These are phyloP conservation scores for Drosophila seclusa DNA, from an alignment of 2,888 invertebrate genomes.

Conservation along the genomic window DNA sequence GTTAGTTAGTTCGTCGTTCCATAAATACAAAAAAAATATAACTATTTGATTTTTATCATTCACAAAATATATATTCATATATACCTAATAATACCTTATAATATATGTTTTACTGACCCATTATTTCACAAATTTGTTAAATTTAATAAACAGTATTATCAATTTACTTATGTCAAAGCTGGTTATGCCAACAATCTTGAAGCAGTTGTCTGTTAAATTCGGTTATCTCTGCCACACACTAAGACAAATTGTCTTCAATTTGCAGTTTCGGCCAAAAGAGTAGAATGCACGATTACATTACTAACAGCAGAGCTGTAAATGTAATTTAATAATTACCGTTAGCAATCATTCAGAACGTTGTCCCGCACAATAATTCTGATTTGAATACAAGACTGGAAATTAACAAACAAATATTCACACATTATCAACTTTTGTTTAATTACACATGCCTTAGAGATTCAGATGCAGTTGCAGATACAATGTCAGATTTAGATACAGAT, in stretches of 20 bases:
- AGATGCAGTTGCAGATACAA: constrained; percentile 7
- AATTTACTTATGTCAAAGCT: constrained; percentile 35
- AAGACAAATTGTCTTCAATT: neutral
- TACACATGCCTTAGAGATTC: constrained; percentile 52
- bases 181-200: constrained; percentile 10
- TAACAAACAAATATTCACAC: constrained; percentile 73
- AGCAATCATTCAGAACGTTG: constrained; percentile 22
- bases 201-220: constrained; percentile 20
- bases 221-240: constrained; percentile 7
- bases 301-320: constrained; percentile 42
- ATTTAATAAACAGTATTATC: constrained; percentile 36
- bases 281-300: neutral
- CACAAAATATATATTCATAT: neutral
- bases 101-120: neutral
- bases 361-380: constrained; percentile 1
- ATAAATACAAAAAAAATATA: neutral
- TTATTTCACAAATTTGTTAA: constrained; percentile 1
- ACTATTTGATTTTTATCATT: neutral
- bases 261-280: neutral
- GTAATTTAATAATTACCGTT: constrained; percentile 72
- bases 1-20: neutral
- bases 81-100: neutral
- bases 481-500: constrained; percentile 21
- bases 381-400: constrained; percentile 38
- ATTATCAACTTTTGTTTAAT: constrained; percentile 74